Base-by-base conservation (phyloP, 2,113 vertebrate genomes). In the Dipodomys merriami region DNA sequence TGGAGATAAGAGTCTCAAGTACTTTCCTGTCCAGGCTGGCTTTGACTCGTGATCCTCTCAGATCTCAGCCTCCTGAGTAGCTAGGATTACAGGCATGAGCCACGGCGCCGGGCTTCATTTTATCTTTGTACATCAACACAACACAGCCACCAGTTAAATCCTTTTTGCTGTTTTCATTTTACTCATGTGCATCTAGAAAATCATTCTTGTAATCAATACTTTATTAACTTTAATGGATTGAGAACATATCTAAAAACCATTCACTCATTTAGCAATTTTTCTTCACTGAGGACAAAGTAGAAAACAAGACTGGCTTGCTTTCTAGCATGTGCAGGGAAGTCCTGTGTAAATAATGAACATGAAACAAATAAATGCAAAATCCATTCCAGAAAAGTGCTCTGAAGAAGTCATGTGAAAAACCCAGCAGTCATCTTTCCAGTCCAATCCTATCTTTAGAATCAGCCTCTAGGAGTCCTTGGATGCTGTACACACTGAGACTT, bases 371-470 rank as follows among this genome's bases (percentile, higher is more conserved):
- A 92, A 18, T 60, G 65, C 84, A 62, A 95, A 85, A n/a, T 7
- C 71, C 35, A 84, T 64, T 94, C 82, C 57, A 90, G 18, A 88
- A 82, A 93, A 94, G 39, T 71, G 39, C 83, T 93, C 30, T 93
- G n/a, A 93, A 93, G 39, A 95, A 83, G 79, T 88, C 35, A 77
- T 67, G 35, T 62, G 29, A 83, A 90, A 23, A 82, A 84, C 19
- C 73, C 46, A 73, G 71, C 49, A 86, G n/a, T 91, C 62, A 84
- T 86, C 83, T 88, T 87, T 84, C 83, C 57, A 88, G 39, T 71
- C 35, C 64, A 95, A 74, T 68, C 67, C 84, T 92, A 90, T 91
- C 94, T 97, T 95, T 94, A 96, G 92, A 90, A 93, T 83, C 69
- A 95, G 92, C 62, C 94, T 96, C 83, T 82, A 95, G 80, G 30